Base-by-base conservation (phyloP, 2,888 invertebrate species). In the Argyresthia albistria region DNA sequence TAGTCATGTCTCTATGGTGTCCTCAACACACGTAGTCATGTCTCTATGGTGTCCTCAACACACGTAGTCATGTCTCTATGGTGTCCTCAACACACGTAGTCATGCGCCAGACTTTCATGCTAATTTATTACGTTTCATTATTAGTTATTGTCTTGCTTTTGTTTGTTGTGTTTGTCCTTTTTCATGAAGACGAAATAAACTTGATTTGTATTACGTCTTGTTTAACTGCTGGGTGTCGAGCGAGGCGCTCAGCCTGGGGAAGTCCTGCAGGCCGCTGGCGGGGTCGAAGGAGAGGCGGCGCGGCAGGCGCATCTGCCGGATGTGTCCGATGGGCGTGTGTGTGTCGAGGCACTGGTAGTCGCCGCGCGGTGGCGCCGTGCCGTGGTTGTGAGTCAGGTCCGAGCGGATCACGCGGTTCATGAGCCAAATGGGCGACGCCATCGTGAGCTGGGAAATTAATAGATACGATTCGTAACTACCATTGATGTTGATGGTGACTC, bases 341-440 rank as follows among this genome's bases (percentile, higher is more conserved):
- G 80, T 80, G 60, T 87, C 87, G 36, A 87, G 67, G 51, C 78
- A 86, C 54, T 86, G 83, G 60, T 86, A 84, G 57, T 77, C 68
- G 1, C 86, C 87, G 35, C 67, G 72, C 0, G 86, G 84, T 1
- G 86, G 86, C 6, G 84, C 86, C 8, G 84, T 76, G 36, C 83
- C 74, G 54, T 80, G 72, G 61, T 81, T 87, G 54, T 86, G 84
- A 6, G 87, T 86, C 57, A 83, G 61, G 55, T 84, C 79, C 1
- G 87, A 87, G 7, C 81, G 72, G 56, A 87, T 84, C n/a, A 82
- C 72, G 25, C 86, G 69, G 60, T 87, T 86, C 57, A 84, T 54
- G 51, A 87, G 60, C 82, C 82, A 84, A 1, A 69, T 58, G 1
- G 81, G 71, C 8, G 80, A 69, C 7, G 72, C 53, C 79, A 86